A percentile compares a stretch with the other conserved stretches of the same genome.
Conservation (phyloP, 2,113 vertebrate species). For the Genyomyrus donnyi region DNA sequence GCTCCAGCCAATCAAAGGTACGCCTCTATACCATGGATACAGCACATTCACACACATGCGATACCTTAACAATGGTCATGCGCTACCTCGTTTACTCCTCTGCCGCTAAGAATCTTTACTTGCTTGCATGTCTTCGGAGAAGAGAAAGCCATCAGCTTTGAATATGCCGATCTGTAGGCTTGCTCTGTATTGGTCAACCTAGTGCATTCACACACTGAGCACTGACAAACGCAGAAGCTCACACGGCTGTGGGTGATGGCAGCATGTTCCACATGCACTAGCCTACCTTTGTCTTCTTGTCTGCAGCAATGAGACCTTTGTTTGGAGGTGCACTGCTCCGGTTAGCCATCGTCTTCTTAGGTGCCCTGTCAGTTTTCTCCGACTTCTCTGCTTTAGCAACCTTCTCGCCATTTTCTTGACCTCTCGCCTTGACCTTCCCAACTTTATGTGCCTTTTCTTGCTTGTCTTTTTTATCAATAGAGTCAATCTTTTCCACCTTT, state of each 20-base stretch:
- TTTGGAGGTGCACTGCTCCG: conserved; percentile 60
- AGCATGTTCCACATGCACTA: not conserved
- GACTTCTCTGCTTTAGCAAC: conserved; percentile 44
- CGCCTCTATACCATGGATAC: not conserved
- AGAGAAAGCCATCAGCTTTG: not conserved
- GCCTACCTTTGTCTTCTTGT: conserved; percentile 83
- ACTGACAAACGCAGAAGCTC: not conserved
- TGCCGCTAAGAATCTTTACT: not conserved
- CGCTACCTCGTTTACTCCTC: not conserved
- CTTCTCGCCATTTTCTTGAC: not conserved
- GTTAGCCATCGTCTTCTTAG: conserved; percentile 54
- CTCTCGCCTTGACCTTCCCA: conserved; percentile 40
- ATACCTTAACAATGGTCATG: not conserved
- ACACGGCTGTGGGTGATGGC: not conserved
- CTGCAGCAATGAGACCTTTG: conserved; percentile 73
- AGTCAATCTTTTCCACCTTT: not conserved
- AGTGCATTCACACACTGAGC: not conserved
- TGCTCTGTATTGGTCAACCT: no score
- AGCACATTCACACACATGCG: not conserved
- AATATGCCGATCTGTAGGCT: not conserved
- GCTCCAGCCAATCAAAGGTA: not conserved
- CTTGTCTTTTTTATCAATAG: conserved; percentile 38
- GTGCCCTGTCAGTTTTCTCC: conserved; percentile 52
- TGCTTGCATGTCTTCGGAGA: not conserved
- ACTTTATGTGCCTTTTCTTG: conserved; percentile 38